phyloP scores from a whole-genome alignment of 1,140 invertebrate species.

The Armadillidium nasatum region DNA sequence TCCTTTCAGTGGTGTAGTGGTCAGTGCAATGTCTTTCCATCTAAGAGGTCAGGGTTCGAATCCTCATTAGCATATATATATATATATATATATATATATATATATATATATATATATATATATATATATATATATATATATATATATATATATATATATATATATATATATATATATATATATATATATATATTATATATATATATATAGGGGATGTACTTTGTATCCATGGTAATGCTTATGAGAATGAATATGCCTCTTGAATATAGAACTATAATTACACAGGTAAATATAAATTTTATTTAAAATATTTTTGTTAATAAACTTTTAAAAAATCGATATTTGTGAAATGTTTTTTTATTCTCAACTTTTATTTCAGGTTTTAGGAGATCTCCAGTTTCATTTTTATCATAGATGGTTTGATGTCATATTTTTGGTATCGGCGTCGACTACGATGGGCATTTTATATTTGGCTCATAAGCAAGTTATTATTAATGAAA shows the following conservation, averaged over 20 bases:
- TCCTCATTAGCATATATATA: background rate
- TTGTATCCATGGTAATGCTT: constrained; percentile 93
- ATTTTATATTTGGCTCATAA: constrained; percentile 93
- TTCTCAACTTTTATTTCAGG: constrained; percentile 13
- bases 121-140: constrained; percentile 23
- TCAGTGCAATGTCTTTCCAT: too few species aligned
- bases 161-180: constrained; percentile 13
- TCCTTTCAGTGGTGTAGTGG: too few species aligned
- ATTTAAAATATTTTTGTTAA: background rate
- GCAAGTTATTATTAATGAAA: constrained; percentile 50
- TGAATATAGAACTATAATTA: constrained; percentile 95
- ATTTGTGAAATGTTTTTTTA: too few species aligned
- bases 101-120: background rate
- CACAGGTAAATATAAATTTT: constrained; percentile 65
- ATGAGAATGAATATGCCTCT: constrained; percentile 99
- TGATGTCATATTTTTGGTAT: constrained; percentile 98
- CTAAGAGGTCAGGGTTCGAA: too few species aligned
- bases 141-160: background rate
- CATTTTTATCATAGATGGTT: constrained; percentile 99
- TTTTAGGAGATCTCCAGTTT: constrained; percentile 87
- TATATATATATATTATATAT: background rate
- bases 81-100: constrained; percentile 4
- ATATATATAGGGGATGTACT: constrained; percentile 98
- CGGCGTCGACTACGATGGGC: constrained; percentile 89
- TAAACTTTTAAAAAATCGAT: too few species aligned